Evolutionary conservation across 2,797 vertebrate genomes (phyloP), one percentile per base, ranked within the genome.

Genomic region (Coregonus suidteri): DNA sequence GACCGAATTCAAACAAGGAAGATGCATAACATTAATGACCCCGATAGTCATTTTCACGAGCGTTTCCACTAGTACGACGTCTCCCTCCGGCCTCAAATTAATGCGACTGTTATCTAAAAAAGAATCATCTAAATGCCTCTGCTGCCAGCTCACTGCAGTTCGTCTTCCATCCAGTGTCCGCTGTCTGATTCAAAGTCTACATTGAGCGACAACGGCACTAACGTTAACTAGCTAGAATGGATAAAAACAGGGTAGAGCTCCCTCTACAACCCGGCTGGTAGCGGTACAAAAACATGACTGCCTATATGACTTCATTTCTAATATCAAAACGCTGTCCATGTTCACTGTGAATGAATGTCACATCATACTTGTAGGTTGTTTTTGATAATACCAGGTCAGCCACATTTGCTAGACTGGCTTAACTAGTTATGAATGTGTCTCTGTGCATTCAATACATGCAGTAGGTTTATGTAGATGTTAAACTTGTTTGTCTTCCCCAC

Each of bases 261-360:
- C 94, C 94, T 95, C 95, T 95, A 95, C 92, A 93, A 95, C 84
- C 90, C 89, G 93, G 92, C 92, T 91, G 75, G 90, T 90, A 94
- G 93, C 91, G 93, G 84, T 93, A 90, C 94, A 95, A 89, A 93
- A 92, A 93, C 89, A 92, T n/a, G 34, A 73, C 6, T 35, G 30
- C 6, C 69, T 18, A 69, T 41, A n/a, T 35, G 15, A 56, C 15
- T 35, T n/a, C 35, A 20, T 74, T 35, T 47, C 54, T 37, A 65
- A 35, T 25, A 37, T 62, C 13, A 25, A 37, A 64, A 79, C 71
- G 81, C 66, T 77, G 74, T 78, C 77, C 72, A 77, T 85, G 83
- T 79, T 80, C 82, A 76, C 82, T 79, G 78, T 77, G 78, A 79
- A 83, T 82, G 15, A 35, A 67, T 15, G 30, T 14, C 82, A 75